Conservation (phyloP, 2,888 invertebrate genomes). For the Acanthosepion pharaonis region DNA sequence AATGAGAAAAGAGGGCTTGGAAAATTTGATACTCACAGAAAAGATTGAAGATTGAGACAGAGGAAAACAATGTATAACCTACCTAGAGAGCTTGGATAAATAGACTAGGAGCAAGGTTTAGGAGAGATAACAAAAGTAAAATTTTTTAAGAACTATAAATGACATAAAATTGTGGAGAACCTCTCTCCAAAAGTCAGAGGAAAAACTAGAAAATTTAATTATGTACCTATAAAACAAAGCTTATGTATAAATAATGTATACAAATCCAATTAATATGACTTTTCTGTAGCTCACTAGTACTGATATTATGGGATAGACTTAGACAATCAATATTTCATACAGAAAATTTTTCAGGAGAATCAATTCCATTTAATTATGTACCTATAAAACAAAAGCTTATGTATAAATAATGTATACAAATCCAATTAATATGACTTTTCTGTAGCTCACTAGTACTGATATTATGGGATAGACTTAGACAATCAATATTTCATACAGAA, state of each 20-base stretch:
- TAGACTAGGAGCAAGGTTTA: no score
- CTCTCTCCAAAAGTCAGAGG: background rate
- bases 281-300: background rate
- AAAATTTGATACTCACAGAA: no score
- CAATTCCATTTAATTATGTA: background rate
- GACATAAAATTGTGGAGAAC: no score
- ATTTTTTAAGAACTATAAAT: no score
- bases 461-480: background rate
- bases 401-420: conserved; percentile 7
- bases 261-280: background rate
- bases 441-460: background rate
- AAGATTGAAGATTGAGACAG: no score
- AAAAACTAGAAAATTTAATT: background rate
- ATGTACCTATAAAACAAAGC: background rate
- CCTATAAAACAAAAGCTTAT: background rate
- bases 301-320: background rate
- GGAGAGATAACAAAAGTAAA: no score
- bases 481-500: background rate
- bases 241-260: background rate
- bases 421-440: background rate
- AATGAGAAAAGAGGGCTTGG: no score
- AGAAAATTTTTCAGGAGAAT: background rate
- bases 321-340: background rate
- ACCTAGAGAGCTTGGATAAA: no score
- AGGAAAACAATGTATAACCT: no score